Evolutionary conservation across 2,888 invertebrate species (phyloP).

Genomic region (Neuroscelio doddi): DNA sequence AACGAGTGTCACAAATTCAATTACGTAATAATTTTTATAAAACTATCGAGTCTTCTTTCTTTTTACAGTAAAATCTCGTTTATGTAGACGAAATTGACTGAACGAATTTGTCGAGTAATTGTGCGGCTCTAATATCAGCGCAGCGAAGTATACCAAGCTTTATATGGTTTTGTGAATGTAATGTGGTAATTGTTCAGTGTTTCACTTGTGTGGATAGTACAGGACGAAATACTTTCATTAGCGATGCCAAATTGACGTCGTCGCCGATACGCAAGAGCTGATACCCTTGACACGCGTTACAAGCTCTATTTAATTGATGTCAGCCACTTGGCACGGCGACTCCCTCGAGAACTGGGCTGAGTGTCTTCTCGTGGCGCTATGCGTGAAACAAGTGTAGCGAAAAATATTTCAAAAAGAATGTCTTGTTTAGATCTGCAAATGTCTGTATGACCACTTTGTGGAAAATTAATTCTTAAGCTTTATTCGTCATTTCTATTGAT

Average conservation of each 20-base stretch:
- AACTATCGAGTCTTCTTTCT: too few relatives aligned
- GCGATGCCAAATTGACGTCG: constrained; percentile 26
- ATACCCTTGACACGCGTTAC: constrained; percentile 55
- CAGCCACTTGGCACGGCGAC: constrained; percentile 54
- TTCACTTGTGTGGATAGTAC: too few relatives aligned
- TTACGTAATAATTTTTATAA: too few relatives aligned
- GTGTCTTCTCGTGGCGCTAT: constrained; percentile 19
- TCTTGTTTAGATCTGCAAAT: too few relatives aligned
- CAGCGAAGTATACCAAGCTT: constrained; percentile 2
- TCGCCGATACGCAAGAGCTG: constrained; percentile 36
- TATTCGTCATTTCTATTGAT: constrained; percentile 1
- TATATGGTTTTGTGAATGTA: constrained; percentile 7
- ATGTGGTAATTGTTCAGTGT: too few relatives aligned
- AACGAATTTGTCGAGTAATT: background rate
- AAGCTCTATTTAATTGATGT: constrained; percentile 58
- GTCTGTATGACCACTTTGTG: too few relatives aligned
- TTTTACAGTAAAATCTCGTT: too few relatives aligned
- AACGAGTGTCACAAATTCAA: too few relatives aligned
- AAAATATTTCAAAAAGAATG: constrained; percentile 8
- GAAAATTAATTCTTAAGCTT: too few relatives aligned
- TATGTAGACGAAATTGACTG: background rate
- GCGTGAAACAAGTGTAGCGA: constrained; percentile 1
- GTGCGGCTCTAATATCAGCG: too few relatives aligned
- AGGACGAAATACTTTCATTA: constrained; percentile 16
- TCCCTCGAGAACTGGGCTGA: constrained; percentile 50